These are phyloP conservation scores for Pandion haliaetus DNA, from an alignment of 2,113 vertebrate genomes.

Conservation along the genomic window DNA sequence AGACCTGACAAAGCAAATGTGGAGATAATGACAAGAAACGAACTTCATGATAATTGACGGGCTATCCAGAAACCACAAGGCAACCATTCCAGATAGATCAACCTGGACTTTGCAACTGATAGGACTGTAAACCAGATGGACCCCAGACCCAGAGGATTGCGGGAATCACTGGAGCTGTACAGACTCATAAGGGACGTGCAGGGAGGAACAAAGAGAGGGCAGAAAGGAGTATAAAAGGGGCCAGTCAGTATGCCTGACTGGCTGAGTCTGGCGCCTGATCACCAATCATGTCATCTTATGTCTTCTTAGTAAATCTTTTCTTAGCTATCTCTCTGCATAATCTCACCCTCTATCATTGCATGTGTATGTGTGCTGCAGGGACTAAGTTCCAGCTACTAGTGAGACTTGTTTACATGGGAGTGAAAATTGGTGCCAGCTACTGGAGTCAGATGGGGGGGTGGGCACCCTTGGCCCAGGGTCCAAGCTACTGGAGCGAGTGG, in stretches of 20 bases:
- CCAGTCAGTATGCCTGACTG: not conserved
- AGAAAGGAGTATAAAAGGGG: not conserved
- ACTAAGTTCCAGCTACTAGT: not conserved
- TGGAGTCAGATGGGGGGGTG: not conserved
- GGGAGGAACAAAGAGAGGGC: not conserved
- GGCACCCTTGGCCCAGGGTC: rapidly evolving
- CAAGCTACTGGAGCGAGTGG: not conserved
- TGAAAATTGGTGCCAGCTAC: not conserved
- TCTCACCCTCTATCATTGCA: not conserved
- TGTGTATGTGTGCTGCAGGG: not conserved
- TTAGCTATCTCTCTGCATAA: not conserved
- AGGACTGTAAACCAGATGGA: not conserved
- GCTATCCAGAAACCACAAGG: not conserved
- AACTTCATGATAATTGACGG: not conserved
- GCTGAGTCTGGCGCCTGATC: not conserved
- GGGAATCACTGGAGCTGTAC: not conserved
- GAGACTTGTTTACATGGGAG: not conserved
- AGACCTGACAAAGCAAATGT: not conserved
- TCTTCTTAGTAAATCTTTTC: not conserved
- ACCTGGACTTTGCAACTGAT: not conserved
- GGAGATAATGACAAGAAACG: not conserved
- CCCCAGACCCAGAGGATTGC: rapidly evolving
- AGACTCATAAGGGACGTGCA: not conserved
- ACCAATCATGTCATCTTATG: not conserved
- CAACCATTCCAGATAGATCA: not conserved